Base-by-base conservation (phyloP, 2,797 vertebrate genomes). In the Notolepis coatsorum region DNA sequence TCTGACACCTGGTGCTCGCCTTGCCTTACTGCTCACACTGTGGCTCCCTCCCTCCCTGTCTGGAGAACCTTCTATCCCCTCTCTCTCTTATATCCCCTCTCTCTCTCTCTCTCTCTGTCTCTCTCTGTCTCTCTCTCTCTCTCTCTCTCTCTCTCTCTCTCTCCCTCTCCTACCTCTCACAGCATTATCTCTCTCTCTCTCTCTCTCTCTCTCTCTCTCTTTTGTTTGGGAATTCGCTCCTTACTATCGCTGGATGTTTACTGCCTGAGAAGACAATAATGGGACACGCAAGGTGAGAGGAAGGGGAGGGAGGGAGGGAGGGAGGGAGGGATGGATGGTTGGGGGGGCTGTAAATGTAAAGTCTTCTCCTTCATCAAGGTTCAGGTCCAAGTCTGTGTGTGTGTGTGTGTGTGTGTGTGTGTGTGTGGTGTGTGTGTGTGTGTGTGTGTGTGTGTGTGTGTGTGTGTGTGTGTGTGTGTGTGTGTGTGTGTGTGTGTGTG, bases 1-100 rank as follows among this genome's bases (percentile, higher is more conserved):
- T 50, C 78, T 79, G 81, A 87, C 91, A 93, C 89, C 89, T 91
- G 88, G 85, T 53, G 82, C 89, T 89, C 71, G 62, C 82, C 77
- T 77, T 81, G 74, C 80, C 79, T 77, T 45, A 46, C 84, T 79
- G 80, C 76, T 88, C 84, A 87, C 77, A 87, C 84, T 80, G 85
- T 86, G 71, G 78, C 82, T 82, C 81, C 82, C 86, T 83, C 85
- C 79, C 77, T 59, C 65, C 63, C 81, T 66, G 78, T 87, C 88
- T 88, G 78, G 81, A 66, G 65, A 50, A n/a, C 71, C 82, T 82
- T 72, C 54, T 64, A 35, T 60, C 77, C 49, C 58, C n/a, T 57
- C 15, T 4, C 9, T 57, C 54, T n/a, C n/a, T n/a, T n/a, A n/a
- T n/a, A n/a, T n/a, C n/a, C n/a, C n/a, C n/a, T n/a, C n/a, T n/a